Evolutionary conservation across 2,797 vertebrate genomes (phyloP), one percentile per base, ranked within the genome.

Genomic region (Hipposideros larvatus): DNA sequence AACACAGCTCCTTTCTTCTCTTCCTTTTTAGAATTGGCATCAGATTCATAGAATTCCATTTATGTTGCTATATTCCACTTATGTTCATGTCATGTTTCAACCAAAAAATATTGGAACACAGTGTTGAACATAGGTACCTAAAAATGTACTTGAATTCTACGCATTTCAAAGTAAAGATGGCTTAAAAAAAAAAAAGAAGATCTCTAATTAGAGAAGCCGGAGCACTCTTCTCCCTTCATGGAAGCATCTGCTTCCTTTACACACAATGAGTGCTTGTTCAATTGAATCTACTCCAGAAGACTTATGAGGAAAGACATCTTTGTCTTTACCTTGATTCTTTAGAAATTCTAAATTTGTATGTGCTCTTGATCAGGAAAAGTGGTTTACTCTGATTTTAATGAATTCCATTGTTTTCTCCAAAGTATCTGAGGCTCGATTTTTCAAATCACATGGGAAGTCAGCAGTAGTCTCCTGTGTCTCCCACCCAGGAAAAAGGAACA

Each of bases 401-500:
- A 92, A 70, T 84, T 96, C 15, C 21, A 68, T 19, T 65, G 73
- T 22, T 41, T 41, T 31, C 63, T 43, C 48, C 55, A 77, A 86
- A 94, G 19, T 48, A 71, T 80, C 14, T 92, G 55, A 63, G 46
- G 24, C 65, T 89, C 87, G 28, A 87, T 88, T 65, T 95, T 98
- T 95, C 48, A 31, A 96, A 68, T 7, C 34, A 88, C 43, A 1
- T 0, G 94, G 80, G 41, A 96, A 88, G 24, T 84, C 91, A 95
- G 77, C 34, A 84, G 51, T 84, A 37, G 26, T 93, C 37, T 96
- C 68, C 13, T 24, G 46, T 59, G 51, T 96, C 96, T 96, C 73
- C 51, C 1, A 21, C 11, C 31, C 37, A 68, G 53, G 65, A 34
- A 84, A 79, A 28, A 28, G 1, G 2, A 96, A 86, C 3, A 31